Conservation (phyloP, 2,113 vertebrate species). For the Felis catus region DNA sequence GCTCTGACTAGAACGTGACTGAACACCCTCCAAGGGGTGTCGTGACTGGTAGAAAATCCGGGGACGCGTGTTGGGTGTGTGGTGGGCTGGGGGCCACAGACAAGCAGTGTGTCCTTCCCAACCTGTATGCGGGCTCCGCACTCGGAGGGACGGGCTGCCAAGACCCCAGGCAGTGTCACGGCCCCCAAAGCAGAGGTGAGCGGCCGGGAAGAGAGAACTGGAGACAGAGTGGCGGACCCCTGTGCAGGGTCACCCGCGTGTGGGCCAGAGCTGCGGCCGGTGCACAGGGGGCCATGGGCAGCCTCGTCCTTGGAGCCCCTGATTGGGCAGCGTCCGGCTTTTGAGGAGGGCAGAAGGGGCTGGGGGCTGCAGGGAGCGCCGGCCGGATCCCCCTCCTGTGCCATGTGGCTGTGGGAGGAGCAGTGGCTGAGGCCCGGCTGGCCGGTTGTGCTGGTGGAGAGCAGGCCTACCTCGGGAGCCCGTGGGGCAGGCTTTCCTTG, state of each 20-base stretch:
- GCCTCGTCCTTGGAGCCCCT: not conserved
- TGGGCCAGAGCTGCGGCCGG: accelerated
- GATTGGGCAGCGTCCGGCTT: accelerated
- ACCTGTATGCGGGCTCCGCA: accelerated
- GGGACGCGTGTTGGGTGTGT: accelerated
- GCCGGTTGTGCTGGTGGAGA: not conserved
- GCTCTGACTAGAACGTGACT: not conserved
- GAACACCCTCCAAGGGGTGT: accelerated
- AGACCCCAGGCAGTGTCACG: not conserved
- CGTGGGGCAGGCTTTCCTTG: accelerated
- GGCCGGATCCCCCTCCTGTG: not conserved
- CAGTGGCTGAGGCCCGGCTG: accelerated
- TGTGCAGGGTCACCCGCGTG: accelerated
- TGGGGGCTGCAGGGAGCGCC: too few relatives aligned
- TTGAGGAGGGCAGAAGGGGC: not conserved
- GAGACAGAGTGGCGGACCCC: not conserved
- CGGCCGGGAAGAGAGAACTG: not conserved
- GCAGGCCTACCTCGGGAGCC: not conserved
- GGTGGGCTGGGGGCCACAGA: too few relatives aligned
- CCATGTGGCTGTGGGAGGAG: accelerated
- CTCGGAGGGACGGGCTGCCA: not conserved
- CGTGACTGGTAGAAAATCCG: accelerated
- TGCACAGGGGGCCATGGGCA: accelerated
- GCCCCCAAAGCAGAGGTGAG: not conserved
- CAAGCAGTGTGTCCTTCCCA: not conserved